phyloP scores from a whole-genome alignment of 2,113 vertebrate genomes.

The Coracopsis vasa region DNA sequence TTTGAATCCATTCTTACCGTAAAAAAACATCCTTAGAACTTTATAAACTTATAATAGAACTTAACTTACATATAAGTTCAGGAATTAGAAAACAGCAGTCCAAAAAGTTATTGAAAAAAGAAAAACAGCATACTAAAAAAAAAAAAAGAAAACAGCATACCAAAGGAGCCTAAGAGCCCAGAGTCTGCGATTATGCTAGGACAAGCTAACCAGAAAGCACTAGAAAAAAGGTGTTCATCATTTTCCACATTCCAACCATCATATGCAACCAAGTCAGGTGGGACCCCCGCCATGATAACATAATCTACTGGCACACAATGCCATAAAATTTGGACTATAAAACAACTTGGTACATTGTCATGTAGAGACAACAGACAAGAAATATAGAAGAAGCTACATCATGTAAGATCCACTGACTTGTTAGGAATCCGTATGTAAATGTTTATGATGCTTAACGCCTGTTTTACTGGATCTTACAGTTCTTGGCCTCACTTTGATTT shows the following conservation, averaged over 20 bases:
- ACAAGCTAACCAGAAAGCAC: neutral
- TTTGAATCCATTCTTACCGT: neutral
- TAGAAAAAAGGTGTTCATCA: neutral
- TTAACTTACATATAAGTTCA: neutral
- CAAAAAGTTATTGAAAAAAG: too few species aligned
- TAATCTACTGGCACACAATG: neutral
- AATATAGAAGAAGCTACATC: neutral
- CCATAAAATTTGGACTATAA: neutral
- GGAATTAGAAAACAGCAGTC: neutral
- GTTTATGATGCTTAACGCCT: neutral
- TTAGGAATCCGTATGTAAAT: neutral
- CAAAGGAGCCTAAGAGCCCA: neutral
- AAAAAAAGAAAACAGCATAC: too few species aligned
- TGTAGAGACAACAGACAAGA: neutral
- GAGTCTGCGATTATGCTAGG: neutral
- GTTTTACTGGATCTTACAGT: neutral
- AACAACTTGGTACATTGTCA: neutral
- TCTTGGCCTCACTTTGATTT: neutral
- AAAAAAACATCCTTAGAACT: neutral
- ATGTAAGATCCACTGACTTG: neutral
- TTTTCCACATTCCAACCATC: neutral
- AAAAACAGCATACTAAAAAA: too few species aligned
- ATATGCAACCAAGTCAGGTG: neutral
- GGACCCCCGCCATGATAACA: neutral
- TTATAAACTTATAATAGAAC: too few species aligned